Conservation (phyloP, 2,888 invertebrate genomes). For the Timandra comae region DNA sequence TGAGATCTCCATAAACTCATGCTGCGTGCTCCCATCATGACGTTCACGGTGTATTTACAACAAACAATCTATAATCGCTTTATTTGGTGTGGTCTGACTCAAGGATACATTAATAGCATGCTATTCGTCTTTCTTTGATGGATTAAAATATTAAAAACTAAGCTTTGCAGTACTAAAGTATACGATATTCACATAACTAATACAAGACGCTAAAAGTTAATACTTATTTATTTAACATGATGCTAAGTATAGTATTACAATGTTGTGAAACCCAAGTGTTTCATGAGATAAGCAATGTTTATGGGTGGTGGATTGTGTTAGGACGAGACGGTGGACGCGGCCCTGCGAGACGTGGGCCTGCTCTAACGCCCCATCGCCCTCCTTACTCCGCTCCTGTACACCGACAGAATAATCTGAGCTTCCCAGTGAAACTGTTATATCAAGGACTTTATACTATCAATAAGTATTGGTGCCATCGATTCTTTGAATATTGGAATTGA, state of each 20-base stretch:
- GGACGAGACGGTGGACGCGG: constrained; percentile 97
- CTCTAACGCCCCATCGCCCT: constrained; percentile 73
- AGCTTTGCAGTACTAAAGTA: too few relatives aligned
- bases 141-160: too few relatives aligned
- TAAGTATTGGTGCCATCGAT: too few relatives aligned
- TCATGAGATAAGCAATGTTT: too few relatives aligned
- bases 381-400: constrained; percentile 18
- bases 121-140: constrained; percentile 7
- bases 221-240: constrained; percentile 5
- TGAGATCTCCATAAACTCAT: constrained; percentile 26
- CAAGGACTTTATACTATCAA: too few relatives aligned
- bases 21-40: constrained; percentile 23
- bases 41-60: constrained; percentile 1
- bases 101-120: constrained; percentile 28
- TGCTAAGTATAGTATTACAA: too few relatives aligned
- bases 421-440: too few relatives aligned
- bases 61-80: constrained; percentile 21
- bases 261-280: too few relatives aligned
- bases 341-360: constrained; percentile 95
- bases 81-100: constrained; percentile 22
- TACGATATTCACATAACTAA: too few relatives aligned
- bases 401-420: too few relatives aligned
- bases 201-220: constrained; percentile 2
- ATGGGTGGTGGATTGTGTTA: constrained; percentile 40
- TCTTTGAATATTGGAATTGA: too few relatives aligned